Evolutionary conservation across 2,888 invertebrate genomes (phyloP).

Genomic region (Andrena trimmerana): DNA sequence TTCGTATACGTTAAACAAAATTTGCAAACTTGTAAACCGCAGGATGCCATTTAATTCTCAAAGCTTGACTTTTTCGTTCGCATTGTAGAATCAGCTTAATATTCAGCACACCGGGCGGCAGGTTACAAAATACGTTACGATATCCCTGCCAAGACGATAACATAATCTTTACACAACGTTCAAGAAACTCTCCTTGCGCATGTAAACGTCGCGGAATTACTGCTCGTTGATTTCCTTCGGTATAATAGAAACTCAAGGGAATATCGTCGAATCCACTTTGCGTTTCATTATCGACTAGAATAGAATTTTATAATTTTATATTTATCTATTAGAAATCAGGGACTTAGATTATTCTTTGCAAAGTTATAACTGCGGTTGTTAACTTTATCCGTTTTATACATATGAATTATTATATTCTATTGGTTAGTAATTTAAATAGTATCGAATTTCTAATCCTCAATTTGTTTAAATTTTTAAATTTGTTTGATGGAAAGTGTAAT

Average conservation of each 20-base stretch:
- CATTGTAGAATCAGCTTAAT: slow-evolving; percentile 60
- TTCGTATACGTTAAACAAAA: too few relatives aligned
- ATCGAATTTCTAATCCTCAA: too few relatives aligned
- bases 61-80: neutral
- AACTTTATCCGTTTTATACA: too few relatives aligned
- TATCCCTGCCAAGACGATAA: slow-evolving; percentile 72
- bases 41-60: slow-evolving; percentile 14
- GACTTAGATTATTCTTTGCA: too few relatives aligned
- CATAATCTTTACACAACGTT: slow-evolving; percentile 75
- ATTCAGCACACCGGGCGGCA: slow-evolving; percentile 68
- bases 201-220: slow-evolving; percentile 42
- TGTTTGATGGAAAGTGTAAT: too few relatives aligned
- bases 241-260: slow-evolving; percentile 42
- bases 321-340: too few relatives aligned
- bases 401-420: too few relatives aligned
- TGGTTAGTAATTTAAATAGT: too few relatives aligned
- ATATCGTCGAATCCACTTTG: neutral
- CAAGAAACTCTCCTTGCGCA: slow-evolving; percentile 61
- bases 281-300: neutral
- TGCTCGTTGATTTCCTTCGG: slow-evolving; percentile 32
- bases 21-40: neutral
- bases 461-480: too few relatives aligned
- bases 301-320: neutral
- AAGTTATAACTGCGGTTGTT: too few relatives aligned
- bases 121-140: slow-evolving; percentile 77